Conservation (phyloP, 2,888 invertebrate genomes). For the Tetragonula carbonaria region DNA sequence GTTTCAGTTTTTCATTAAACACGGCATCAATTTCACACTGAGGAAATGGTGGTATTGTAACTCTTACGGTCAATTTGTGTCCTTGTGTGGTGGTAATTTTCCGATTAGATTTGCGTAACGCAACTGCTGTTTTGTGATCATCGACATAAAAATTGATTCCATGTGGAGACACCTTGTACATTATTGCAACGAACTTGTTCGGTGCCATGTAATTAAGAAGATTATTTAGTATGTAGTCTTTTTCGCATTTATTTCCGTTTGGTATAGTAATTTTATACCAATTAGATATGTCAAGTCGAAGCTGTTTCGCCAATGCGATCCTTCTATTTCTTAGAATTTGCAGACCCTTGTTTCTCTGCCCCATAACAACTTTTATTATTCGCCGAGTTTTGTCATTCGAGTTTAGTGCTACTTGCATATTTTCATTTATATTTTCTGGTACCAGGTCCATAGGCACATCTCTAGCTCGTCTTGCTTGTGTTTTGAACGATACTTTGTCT, state of each 20-base stretch:
- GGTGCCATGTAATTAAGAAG: conserved; percentile 88
- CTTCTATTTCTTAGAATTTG: too few relatives aligned
- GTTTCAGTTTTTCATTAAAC: conserved; percentile 91
- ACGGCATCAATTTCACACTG: conserved; percentile 87
- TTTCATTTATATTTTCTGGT: too few relatives aligned
- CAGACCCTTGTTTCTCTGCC: too few relatives aligned
- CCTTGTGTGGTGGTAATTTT: conserved; percentile 91
- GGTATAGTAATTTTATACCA: conserved; percentile 84
- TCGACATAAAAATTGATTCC: conserved; percentile 92
- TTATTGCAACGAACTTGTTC: conserved; percentile 88
- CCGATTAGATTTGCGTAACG: conserved; percentile 88
- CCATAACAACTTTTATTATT: too few relatives aligned
- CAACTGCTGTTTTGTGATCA: conserved; percentile 89
- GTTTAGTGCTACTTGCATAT: too few relatives aligned
- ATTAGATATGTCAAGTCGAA: too few relatives aligned
- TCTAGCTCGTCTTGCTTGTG: too few relatives aligned
- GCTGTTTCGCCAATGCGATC: too few relatives aligned
- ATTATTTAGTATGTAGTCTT: conserved; percentile 87
- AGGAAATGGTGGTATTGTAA: conserved; percentile 68
- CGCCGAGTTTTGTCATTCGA: too few relatives aligned
- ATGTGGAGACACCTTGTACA: conserved; percentile 86
- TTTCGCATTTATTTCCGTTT: conserved; percentile 90
- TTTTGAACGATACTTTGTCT: too few relatives aligned
- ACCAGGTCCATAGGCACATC: too few relatives aligned
- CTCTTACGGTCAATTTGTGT: conserved; percentile 88